Base-by-base conservation (phyloP, 2,888 invertebrate genomes). In the Hedychridium roseum region DNA sequence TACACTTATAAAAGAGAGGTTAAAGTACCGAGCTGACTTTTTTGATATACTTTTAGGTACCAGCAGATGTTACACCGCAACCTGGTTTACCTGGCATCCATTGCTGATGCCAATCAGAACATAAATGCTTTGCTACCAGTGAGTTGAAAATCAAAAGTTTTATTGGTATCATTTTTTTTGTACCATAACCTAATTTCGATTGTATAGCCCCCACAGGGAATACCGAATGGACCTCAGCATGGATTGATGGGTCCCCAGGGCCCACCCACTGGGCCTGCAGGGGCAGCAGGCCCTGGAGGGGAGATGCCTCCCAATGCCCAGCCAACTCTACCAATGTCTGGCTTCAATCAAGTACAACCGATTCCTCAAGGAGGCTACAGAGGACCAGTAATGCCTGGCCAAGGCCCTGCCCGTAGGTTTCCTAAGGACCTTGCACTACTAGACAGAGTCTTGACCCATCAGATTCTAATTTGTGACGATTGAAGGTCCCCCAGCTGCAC, bases 81-180 rank as follows among this genome's bases (percentile, higher is more conserved):
- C 82, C 84, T 99, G 53, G 93, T 97, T 0, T 97, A 96, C 79
- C 83, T 99, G 65, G 97, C 97, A 5, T 94, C 95, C 17, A 86
- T 98, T 50, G 97, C 97, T n/a, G 98, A 99, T 82, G 90, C 94
- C 12, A 92, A 91, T 75, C 95, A 95, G 82, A 96, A 94, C 80
- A 90, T 96, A 58, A 91, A 92, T 75, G 87, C 89, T 46, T 84
- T 95, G 66, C 82, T 96, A 71, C 96, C 96, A 71, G 95, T 95
- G 85, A 87, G 68, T 53, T 23, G 14, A 15, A 35, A 21, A n/a
- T 30, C 11, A 30, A 32, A 26, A 35, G 26, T 23, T 42, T 21
- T 40, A 42, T 23, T 37, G n/a, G 9, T 30, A n/a, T 18, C n/a
- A 37, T 30, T 15, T 6, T 43, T 54, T 31, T 59, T 60, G 66